Evolutionary conservation across 2,797 vertebrate genomes (phyloP).

Genomic region (Chanos chanos): DNA sequence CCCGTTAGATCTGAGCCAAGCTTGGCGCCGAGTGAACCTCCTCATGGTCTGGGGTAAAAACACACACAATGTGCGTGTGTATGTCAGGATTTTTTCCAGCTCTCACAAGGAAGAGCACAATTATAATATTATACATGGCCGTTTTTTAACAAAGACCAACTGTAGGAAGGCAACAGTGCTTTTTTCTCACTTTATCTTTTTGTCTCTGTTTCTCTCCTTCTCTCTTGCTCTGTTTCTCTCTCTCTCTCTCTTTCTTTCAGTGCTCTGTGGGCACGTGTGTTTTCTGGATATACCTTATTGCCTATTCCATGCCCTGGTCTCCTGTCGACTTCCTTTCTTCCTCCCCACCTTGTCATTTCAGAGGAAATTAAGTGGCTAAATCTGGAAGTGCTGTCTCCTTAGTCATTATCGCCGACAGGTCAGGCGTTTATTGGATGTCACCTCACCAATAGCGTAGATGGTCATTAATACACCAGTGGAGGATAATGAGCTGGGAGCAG

Average conservation of each 20-base stretch:
- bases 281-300: not conserved
- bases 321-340: conserved; percentile 3
- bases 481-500: conserved; percentile 47
- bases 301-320: not conserved
- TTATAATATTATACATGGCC: conserved; percentile 3
- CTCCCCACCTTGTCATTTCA: conserved; percentile 37
- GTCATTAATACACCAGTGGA: conserved; percentile 49
- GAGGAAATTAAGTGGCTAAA: conserved; percentile 53
- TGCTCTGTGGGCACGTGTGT: not conserved
- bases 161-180: conserved; percentile 17
- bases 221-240: not conserved
- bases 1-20: conserved; percentile 54
- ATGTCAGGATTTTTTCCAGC: not conserved
- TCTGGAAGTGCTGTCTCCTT: conserved; percentile 46
- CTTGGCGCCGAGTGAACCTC: conserved; percentile 39
- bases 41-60: conserved; percentile 18
- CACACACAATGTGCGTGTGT: too few species aligned
- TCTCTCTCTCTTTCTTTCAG: not conserved
- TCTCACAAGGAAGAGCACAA: not conserved
- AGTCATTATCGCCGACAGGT: conserved; percentile 51
- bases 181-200: not conserved
- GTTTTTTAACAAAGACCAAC: conserved; percentile 54
- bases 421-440: conserved; percentile 58
- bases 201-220: not conserved
- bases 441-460: conserved; percentile 41